These are phyloP conservation scores for Drosophila affinis DNA, from an alignment of 2,888 invertebrate species.

Conservation along the genomic window DNA sequence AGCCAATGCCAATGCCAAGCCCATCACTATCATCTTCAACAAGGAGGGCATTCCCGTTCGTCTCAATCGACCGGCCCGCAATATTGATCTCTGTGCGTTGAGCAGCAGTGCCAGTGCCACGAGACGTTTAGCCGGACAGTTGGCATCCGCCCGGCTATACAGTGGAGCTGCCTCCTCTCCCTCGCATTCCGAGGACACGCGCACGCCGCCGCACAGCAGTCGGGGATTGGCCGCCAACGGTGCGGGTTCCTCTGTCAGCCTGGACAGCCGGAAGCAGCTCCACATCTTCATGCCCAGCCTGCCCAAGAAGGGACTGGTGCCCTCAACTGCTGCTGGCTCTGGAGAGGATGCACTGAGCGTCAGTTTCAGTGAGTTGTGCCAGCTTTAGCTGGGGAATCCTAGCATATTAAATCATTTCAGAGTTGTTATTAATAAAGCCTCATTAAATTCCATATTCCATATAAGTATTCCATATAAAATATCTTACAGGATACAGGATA, in stretches of 20 bases:
- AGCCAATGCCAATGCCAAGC: constrained; percentile 73
- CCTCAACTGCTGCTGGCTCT: constrained; percentile 9
- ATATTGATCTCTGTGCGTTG: constrained; percentile 80
- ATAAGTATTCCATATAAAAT: too few relatives aligned
- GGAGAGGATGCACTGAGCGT: constrained; percentile 76
- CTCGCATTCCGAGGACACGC: constrained; percentile 28
- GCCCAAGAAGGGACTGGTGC: constrained; percentile 84
- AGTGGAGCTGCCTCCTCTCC: constrained; percentile 52
- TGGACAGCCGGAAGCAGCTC: constrained; percentile 86
- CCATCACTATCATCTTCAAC: constrained; percentile 82
- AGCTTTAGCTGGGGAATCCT: constrained; percentile 10
- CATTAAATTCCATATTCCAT: neutral
- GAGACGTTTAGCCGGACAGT: constrained; percentile 70
- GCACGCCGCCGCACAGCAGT: constrained; percentile 67
- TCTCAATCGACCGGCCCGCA: constrained; percentile 80
- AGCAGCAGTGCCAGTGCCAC: constrained; percentile 72
- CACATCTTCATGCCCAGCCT: constrained; percentile 90
- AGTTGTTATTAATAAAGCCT: neutral
- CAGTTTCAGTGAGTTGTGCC: constrained; percentile 76
- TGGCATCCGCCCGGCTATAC: constrained; percentile 80
- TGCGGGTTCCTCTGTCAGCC: neutral
- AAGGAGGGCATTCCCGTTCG: constrained; percentile 82
- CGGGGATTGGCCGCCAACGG: constrained; percentile 30
- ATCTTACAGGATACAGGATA: neutral
- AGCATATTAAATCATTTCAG: neutral